Base-by-base conservation (phyloP, 2,113 vertebrate species). In the Merops nubicus region DNA sequence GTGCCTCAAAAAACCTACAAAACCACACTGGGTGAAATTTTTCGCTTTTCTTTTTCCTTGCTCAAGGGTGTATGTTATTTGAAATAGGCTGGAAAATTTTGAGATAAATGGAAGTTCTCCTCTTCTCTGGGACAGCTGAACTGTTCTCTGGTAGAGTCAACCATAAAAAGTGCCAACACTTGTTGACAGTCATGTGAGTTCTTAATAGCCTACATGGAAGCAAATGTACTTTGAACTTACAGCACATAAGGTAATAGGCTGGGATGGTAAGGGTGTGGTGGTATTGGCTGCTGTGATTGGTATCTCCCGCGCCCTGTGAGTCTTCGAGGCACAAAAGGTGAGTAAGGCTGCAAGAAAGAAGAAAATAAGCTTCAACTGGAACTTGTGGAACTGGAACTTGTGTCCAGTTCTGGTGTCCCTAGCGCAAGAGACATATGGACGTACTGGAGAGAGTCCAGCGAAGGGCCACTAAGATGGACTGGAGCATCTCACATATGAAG, bases 201-300 rank as follows among this genome's bases (percentile, higher is more conserved):
- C 45, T 38, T 72, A 88, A 90, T 9, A 85, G 31, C 34, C 45
- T 85, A 79, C 11, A 51, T 5, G 29, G 75, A 97, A 97, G 67
- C 42, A 95, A 95, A 95, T 65, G 50, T 69, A 88, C 48, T 94
- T 96, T 65, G 36, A 70, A 98, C 99, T 98, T 98, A 99, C 99
- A 99, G 98, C 97, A 99, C 99, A 92, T 99, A 99, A 96, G 99
- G 99, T 96, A 99, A 98, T 97, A 99, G 98, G 98, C 98, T 99
- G 92, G 99, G 99, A 96, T 99, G 99, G 94, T 99, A 99, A 33
- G 99, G 98, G 23, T 99, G 99, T 7, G 99, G 99, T 38, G 99
- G 98, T 69, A 99, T 98, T 29, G 99, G 97, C 96, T 99, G 99
- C 96, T 99, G 99, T 36, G 99, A 99, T 88, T 99, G 98, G 69